These are phyloP conservation scores for Lottia gigantea DNA, from an alignment of 2,888 invertebrate species.

Conservation along the genomic window DNA sequence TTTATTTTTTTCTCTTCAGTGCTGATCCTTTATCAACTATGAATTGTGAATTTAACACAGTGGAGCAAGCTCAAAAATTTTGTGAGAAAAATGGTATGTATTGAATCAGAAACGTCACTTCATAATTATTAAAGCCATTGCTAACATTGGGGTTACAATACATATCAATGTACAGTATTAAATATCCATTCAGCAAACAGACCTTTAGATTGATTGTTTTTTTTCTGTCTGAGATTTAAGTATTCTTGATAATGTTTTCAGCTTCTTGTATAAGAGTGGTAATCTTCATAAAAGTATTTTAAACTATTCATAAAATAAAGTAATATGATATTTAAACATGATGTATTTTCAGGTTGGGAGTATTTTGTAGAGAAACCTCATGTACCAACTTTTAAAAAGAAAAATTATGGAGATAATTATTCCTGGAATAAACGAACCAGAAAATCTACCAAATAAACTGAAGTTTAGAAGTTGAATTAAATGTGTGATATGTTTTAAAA, in stretches of 20 bases:
- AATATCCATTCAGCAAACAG: no score
- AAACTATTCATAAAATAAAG: no score
- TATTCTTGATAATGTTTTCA: background rate
- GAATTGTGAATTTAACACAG: conserved; percentile 73
- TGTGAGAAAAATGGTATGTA: conserved; percentile 86
- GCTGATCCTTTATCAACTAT: conserved; percentile 96
- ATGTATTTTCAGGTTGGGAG: conserved; percentile 76
- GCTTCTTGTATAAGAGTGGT: background rate
- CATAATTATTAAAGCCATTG: no score
- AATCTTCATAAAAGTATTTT: no score
- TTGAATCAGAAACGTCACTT: background rate
- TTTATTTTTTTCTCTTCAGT: conserved; percentile 70
- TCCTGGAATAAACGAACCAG: conserved; percentile 97
- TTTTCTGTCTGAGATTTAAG: background rate
- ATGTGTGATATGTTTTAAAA: no score
- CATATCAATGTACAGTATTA: no score
- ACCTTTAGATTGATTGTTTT: no score
- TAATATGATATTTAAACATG: background rate
- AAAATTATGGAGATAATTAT: conserved; percentile 94
- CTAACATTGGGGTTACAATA: no score
- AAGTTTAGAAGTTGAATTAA: no score
- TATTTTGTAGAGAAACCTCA: conserved; percentile 87
- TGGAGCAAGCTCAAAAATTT: conserved; percentile 88
- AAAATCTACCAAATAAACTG: conserved; percentile 87
- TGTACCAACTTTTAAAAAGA: conserved; percentile 79